Evolutionary conservation across 1,140 invertebrate genomes (phyloP), one percentile per base, ranked within the genome.

Genomic region (Drosophila trapezifrons): DNA sequence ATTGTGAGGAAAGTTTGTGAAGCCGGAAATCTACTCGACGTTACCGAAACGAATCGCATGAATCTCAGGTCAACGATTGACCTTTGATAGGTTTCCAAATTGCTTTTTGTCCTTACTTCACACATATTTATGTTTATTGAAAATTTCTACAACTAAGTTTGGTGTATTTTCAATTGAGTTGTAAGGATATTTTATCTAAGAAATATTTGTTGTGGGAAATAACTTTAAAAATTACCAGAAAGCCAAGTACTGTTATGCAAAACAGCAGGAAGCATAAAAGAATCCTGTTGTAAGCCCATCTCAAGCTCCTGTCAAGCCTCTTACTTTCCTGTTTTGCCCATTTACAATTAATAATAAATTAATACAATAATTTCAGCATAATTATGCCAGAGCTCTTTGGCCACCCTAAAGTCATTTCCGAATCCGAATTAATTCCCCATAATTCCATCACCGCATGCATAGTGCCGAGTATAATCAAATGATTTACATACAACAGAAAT

Each of bases 71-170:
- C 35, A 20, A 15, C 54, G 25, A 20, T 27, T 63, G 59, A 63
- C 58, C 58, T 63, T 64, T 64, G 42, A 40, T 64, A 13, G 27
- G 9, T 29, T 7, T 22, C 20, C 18, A 52, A 69, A 52, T 69
- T 66, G 60, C 10, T 49, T 51, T 37, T 38, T 65, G 43, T 63
- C 43, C 22, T 15, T 32, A 1, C 38, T 8, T 27, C 8, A 8
- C 7, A 29, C 15, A 35, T 32, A 49, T 67, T 47, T 49, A 49
- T 47, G 10, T 10, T 15, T 32, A 20, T 35, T 52, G 22, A 12
- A 18, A 20, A n/a, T 15, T 22, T 46, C 25, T 12, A 13, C 20
- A 38, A 18, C n/a, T 7, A n/a, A 38, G 18, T 56, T 60, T 2
- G 1, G 2, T 5, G 32, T 7, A 22, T 4, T 32, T 29, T 12